phyloP scores from a whole-genome alignment of 1,140 invertebrate genomes.

The Tetramorium simillimum region DNA sequence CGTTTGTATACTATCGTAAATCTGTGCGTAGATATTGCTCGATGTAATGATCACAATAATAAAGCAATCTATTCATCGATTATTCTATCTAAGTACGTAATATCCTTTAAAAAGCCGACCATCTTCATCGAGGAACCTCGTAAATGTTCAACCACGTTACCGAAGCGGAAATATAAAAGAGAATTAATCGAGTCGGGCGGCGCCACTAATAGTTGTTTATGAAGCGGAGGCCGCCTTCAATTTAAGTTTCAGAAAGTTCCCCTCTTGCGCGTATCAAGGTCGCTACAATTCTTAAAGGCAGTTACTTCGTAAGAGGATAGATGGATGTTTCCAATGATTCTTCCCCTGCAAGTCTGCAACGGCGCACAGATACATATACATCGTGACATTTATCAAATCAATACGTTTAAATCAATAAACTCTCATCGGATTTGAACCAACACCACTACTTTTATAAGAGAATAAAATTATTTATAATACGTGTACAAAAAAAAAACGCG shows the following conservation, averaged over 20 bases:
- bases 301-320: conserved; percentile 42
- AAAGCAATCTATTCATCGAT: conserved; percentile 9
- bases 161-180: conserved; percentile 50
- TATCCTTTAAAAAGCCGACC: conserved; percentile 22
- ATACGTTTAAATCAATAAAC: conserved; percentile 2
- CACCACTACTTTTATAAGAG: not conserved
- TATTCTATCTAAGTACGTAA: conserved; percentile 15
- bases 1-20: not conserved
- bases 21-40: not conserved
- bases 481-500: not conserved
- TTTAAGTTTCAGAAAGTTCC: conserved; percentile 54
- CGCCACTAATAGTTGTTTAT: conserved; percentile 56
- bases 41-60: conserved; percentile 2
- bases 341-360: not conserved
- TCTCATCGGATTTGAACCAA: not conserved
- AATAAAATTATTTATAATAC: not conserved
- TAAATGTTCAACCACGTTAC: conserved; percentile 47
- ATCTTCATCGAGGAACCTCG: conserved; percentile 13
- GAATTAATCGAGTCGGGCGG: conserved; percentile 45
- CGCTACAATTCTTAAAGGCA: conserved; percentile 44
- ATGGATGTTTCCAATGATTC: conserved; percentile 25
- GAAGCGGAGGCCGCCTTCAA: conserved; percentile 51
- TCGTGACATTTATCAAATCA: conserved; percentile 3
- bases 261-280: conserved; percentile 47
- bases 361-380: not conserved